These are phyloP conservation scores for Drosophila suboccidentalis DNA, from an alignment of 2,888 invertebrate genomes.

Conservation along the genomic window DNA sequence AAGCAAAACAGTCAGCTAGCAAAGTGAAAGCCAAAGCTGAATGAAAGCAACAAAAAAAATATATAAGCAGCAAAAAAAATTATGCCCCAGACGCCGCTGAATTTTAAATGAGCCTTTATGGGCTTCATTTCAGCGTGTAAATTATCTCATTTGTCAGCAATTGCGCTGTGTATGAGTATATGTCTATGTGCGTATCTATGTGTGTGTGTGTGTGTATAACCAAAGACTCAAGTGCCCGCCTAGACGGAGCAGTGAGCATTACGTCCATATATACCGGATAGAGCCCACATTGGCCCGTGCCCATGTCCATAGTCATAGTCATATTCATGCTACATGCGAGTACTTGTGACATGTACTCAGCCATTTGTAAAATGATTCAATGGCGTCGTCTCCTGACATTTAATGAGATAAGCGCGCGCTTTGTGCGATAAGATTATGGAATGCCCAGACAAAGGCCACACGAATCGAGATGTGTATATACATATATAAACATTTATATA, in stretches of 20 bases:
- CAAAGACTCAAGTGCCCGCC: slow-evolving; percentile 63
- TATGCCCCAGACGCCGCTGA: slow-evolving; percentile 82
- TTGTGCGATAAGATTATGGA: slow-evolving; percentile 68
- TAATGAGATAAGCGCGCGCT: slow-evolving; percentile 77
- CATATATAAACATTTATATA: neutral
- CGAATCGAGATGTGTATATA: neutral
- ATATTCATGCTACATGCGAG: slow-evolving; percentile 49
- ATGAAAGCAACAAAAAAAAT: slow-evolving; percentile 48
- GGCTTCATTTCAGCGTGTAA: slow-evolving; percentile 82
- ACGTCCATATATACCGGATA: slow-evolving; percentile 34
- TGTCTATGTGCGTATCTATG: slow-evolving; percentile 6
- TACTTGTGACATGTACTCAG: slow-evolving; percentile 73
- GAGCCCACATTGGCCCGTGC: slow-evolving; percentile 15
- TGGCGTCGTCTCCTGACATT: slow-evolving; percentile 77
- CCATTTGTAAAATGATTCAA: slow-evolving; percentile 80
- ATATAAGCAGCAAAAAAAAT: slow-evolving; percentile 70
- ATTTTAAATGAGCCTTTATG: slow-evolving; percentile 82
- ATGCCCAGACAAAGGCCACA: slow-evolving; percentile 48
- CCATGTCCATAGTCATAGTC: slow-evolving; percentile 2
- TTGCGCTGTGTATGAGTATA: slow-evolving; percentile 62
- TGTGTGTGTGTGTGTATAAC: slow-evolving; percentile 20
- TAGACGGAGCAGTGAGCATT: slow-evolving; percentile 37
- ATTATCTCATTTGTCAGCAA: slow-evolving; percentile 82
- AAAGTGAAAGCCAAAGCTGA: slow-evolving; percentile 72
- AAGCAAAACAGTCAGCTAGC: slow-evolving; percentile 52